phyloP scores from a whole-genome alignment of 37 sponge, comb jelly and placozoan species.

The Chondrosia reniformis region DNA sequence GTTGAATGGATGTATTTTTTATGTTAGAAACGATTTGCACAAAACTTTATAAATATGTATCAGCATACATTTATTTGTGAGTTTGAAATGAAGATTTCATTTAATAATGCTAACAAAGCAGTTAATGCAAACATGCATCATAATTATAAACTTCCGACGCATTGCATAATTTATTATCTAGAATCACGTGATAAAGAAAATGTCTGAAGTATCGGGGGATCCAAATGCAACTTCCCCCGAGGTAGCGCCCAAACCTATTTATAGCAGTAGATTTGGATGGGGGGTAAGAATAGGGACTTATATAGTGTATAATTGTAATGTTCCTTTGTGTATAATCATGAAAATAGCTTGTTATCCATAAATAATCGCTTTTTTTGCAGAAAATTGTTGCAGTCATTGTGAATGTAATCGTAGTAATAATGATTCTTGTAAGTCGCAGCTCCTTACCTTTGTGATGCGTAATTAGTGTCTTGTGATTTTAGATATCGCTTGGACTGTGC shows the following conservation, averaged over 20 bases:
- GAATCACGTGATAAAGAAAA: background rate
- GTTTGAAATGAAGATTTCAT: too few species aligned
- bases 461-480: background rate
- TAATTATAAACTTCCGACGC: too few species aligned
- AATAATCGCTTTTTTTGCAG: background rate
- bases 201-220: background rate
- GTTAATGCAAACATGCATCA: too few species aligned
- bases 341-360: background rate
- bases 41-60: too few species aligned
- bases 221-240: background rate
- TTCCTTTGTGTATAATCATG: background rate
- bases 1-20: too few species aligned
- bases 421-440: conserved; percentile 26
- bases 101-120: too few species aligned
- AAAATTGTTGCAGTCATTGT: conserved; percentile 1
- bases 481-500: conserved; percentile 52
- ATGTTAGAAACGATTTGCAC: too few species aligned
- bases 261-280: background rate
- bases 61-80: too few species aligned
- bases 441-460: too few species aligned
- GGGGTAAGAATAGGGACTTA: background rate
- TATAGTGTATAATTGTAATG: background rate
- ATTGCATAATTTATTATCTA: too few species aligned
- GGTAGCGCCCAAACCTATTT: background rate
- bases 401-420: conserved; percentile 21